Evolutionary conservation across 2,113 vertebrate genomes (phyloP), one percentile per base, ranked within the genome.

Genomic region (Pseudorhombus dupliciocellatus): DNA sequence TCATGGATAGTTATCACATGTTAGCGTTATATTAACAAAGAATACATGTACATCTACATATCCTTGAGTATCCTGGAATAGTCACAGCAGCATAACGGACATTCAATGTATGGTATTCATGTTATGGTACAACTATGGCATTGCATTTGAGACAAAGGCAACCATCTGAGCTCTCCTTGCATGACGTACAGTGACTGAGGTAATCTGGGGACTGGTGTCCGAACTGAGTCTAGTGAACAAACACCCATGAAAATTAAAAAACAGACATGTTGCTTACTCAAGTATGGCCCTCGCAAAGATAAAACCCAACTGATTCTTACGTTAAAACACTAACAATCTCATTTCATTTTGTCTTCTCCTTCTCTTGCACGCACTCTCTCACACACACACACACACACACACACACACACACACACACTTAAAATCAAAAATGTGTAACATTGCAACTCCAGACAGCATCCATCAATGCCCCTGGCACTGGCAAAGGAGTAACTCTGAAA

Each of bases 31-130:
- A 88, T 87, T 81, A 86, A 89, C 86, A 89, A 75, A 88, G 77
- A 91, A 86, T 80, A 87, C 87, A 84, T 83, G 83, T 81, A 89
- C 85, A 89, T 84, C 84, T 90, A 88, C 83, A 88, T 88, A 92
- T 90, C 89, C 90, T 90, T 90, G 88, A 92, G 89, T 88, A 86
- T 88, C 80, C 87, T 90, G 89, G 90, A 92, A 91, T 88, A 89
- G 87, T 91, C 89, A 91, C 90, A 92, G 89, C 91, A 92, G 91
- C 90, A 90, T 89, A 86, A 90, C 85, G 75, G 90, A 92, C 89
- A 90, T 92, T 92, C 91, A 92, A 88, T 88, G 90, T 91, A 89
- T 90, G 90, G 87, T 90, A 72, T 83, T 88, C 56, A 56, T 89
- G 83, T 81, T 90, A 88, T 87, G 80, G 75, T 85, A 85, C 79